Conservation (phyloP, 2,113 vertebrate genomes). For the Mus spicilegus region DNA sequence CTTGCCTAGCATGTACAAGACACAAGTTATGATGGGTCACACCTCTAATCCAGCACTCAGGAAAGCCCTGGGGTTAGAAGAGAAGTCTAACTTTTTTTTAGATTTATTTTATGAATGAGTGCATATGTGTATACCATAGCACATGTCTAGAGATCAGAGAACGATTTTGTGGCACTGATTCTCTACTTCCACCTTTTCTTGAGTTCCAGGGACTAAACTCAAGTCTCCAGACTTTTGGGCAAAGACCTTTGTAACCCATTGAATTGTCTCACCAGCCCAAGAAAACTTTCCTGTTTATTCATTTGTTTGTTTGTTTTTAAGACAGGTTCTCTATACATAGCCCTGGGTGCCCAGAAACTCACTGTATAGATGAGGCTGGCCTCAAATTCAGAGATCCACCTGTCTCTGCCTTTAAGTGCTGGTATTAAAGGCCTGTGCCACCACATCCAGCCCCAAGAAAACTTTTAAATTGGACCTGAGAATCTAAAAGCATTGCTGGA, state of each 20-base stretch:
- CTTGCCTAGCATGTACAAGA: not conserved
- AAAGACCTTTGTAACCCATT: not conserved
- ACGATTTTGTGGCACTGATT: not conserved
- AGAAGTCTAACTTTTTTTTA: no score
- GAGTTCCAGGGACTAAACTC: not conserved
- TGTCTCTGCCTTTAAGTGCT: not conserved
- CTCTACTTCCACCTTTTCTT: not conserved
- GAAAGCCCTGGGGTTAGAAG: not conserved
- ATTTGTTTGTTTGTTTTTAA: not conserved
- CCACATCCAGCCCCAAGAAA: not conserved
- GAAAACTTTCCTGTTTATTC: not conserved
- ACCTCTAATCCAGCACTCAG: not conserved
- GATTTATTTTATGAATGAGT: not conserved
- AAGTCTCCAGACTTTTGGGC: not conserved
- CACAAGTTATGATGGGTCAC: not conserved
- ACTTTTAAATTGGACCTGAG: constrained; percentile 22
- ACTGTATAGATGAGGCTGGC: not conserved
- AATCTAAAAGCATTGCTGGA: constrained; percentile 37
- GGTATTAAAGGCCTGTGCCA: not conserved
- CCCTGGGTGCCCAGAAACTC: not conserved
- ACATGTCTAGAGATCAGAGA: not conserved
- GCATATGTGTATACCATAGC: not conserved
- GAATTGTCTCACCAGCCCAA: not conserved
- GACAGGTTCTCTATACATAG: not conserved
- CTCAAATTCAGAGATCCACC: not conserved